phyloP scores from a whole-genome alignment of 2,888 invertebrate genomes.

The Drosophila mimica region DNA sequence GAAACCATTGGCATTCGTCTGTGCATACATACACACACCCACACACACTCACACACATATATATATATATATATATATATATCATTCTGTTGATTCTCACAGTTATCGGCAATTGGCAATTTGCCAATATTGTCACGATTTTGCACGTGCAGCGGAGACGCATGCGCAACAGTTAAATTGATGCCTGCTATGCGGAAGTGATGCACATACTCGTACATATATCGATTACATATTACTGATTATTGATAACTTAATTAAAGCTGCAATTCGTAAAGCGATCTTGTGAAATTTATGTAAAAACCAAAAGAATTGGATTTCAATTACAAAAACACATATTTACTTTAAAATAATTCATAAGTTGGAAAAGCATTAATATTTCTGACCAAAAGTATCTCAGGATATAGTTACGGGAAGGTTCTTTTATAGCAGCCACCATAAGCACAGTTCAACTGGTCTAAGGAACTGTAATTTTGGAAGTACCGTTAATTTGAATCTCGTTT shows the following conservation, averaged over 20 bases:
- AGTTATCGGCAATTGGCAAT: slow-evolving; percentile 44
- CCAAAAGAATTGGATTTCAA: background rate
- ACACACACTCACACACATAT: background rate
- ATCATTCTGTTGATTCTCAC: slow-evolving; percentile 1
- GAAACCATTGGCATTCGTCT: slow-evolving; percentile 46
- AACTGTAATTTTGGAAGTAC: background rate
- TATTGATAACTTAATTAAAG: slow-evolving; percentile 1
- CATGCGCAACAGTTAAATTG: slow-evolving; percentile 34
- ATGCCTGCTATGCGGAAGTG: slow-evolving; percentile 46
- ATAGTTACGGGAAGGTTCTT: background rate
- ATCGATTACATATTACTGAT: slow-evolving; percentile 16
- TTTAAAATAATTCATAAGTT: background rate
- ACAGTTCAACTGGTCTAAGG: background rate
- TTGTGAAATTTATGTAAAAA: background rate
- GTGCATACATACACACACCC: slow-evolving; percentile 9
- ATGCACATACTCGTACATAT: background rate
- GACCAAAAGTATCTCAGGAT: background rate
- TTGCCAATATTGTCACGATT: slow-evolving; percentile 71
- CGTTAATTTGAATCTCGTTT: background rate
- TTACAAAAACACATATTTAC: background rate
- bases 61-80: background rate
- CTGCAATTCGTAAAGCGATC: background rate
- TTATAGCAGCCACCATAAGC: background rate
- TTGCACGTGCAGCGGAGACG: slow-evolving; percentile 53
- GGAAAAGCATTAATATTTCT: background rate